Conservation (phyloP, 1,140 invertebrate species). For the Phenacoccus solenopsis region DNA sequence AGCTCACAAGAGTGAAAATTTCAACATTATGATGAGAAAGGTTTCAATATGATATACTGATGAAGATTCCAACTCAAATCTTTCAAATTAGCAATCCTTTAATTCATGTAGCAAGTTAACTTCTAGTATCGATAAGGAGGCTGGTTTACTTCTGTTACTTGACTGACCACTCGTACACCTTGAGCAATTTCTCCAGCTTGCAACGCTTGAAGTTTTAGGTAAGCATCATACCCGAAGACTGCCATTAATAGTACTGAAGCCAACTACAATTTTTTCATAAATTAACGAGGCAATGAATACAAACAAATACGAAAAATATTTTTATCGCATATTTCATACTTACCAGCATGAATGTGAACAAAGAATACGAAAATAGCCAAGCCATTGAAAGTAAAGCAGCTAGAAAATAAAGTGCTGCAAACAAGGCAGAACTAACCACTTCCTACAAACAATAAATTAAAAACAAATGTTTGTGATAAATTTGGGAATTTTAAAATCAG, state of each 20-base stretch:
- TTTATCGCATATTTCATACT: conserved; percentile 42
- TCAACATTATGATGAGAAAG: too few species aligned
- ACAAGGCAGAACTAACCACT: conserved; percentile 55
- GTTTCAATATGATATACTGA: too few species aligned
- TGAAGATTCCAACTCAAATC: too few species aligned
- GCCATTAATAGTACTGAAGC: not conserved
- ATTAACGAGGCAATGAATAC: conserved; percentile 30
- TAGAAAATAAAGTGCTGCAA: conserved; percentile 55
- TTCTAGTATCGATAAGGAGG: not conserved
- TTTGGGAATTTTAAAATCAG: not conserved
- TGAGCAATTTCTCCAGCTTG: conserved; percentile 29
- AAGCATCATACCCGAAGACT: conserved; percentile 53
- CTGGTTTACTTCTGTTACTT: not conserved
- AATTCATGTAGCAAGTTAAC: too few species aligned
- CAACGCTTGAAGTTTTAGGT: conserved; percentile 50
- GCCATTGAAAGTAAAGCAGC: conserved; percentile 48
- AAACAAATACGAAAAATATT: not conserved
- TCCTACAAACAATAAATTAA: conserved; percentile 39
- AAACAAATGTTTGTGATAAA: conserved; percentile 18
- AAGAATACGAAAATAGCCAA: conserved; percentile 36
- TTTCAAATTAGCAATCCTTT: too few species aligned
- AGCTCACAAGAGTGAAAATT: too few species aligned
- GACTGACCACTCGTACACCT: conserved; percentile 24
- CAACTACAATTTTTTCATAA: conserved; percentile 46
- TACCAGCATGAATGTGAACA: conserved; percentile 56